Evolutionary conservation across 2,113 vertebrate species (phyloP), one percentile per base, ranked within the genome.

Genomic region (Tilapia sparmanii): DNA sequence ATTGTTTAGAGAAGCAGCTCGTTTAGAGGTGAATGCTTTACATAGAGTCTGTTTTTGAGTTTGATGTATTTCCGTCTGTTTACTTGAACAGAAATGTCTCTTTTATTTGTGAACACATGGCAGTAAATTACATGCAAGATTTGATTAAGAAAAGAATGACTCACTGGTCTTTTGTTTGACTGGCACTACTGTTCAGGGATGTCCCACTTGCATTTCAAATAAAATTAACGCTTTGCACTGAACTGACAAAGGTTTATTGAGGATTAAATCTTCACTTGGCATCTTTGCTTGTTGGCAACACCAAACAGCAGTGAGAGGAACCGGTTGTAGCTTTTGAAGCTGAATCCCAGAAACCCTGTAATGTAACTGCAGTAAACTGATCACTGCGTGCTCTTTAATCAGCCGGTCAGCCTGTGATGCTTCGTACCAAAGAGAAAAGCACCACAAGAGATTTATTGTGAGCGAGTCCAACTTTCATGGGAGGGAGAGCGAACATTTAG

Each of bases 201-300:
- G 68, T 81, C 89, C 84, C 84, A 26, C 47, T 78, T 68, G 50
- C 29, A 47, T 87, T 89, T 84, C 81, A 33, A 85, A 73, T 76
- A 33, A 84, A 89, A 92, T 71, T 26, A 84, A 85, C 2, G 15
- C 10, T 31, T 53, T 68, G 42, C 81, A 83, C 53, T 82, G 85
- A 93, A 86, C 80, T 89, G 86, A 94, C 79, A 85, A 89, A 76
- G 79, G 71, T 91, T 88, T 90, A 89, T 78, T 85, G 80, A 87
- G 88, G 89, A 90, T 90, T 85, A 87, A 88, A 87, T 86, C 91
- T 91, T 81, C 76, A 83, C 82, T 90, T 92, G 89, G 92, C 88
- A 81, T 86, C 83, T 90, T 81, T 89, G 76, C 68, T 76, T 84
- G 66, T 73, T 92, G 92, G 88, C 90, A 84, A 71, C 47, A 31